A percentile compares a stretch with the other conserved stretches of the same genome.
phyloP scores from a whole-genome alignment of 2,888 invertebrate genomes.

The Mimachlamys varia region DNA sequence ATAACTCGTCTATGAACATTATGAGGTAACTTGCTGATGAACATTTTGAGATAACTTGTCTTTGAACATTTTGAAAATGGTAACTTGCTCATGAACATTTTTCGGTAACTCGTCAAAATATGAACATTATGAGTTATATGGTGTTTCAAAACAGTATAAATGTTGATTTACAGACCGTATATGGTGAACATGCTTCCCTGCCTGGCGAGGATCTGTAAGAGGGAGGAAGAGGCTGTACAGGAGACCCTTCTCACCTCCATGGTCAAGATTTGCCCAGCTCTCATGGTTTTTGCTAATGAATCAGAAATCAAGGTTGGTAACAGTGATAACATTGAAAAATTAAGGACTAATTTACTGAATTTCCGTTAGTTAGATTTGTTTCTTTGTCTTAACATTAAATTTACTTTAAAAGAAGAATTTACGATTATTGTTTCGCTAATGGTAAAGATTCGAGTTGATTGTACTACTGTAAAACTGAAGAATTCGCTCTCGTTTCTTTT shows the following conservation, averaged over 20 bases:
- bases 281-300: constrained; percentile 88
- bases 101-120: no score
- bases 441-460: no score
- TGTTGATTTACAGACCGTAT: constrained; percentile 84
- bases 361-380: neutral
- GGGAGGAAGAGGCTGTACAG: constrained; percentile 88
- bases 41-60: no score
- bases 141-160: neutral
- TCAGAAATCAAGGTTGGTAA: constrained; percentile 86
- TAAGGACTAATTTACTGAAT: neutral
- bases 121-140: neutral
- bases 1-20: no score
- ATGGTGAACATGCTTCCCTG: constrained; percentile 89
- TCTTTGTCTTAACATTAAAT: neutral
- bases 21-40: no score
- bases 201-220: constrained; percentile 87
- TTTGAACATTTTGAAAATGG: no score
- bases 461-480: no score
- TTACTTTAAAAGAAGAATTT: neutral
- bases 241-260: constrained; percentile 87
- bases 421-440: no score
- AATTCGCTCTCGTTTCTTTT: no score
- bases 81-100: no score
- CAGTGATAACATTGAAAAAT: neutral
- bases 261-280: constrained; percentile 86